phyloP scores from a whole-genome alignment of 2,113 vertebrate genomes.

The Erythrocebus patas region DNA sequence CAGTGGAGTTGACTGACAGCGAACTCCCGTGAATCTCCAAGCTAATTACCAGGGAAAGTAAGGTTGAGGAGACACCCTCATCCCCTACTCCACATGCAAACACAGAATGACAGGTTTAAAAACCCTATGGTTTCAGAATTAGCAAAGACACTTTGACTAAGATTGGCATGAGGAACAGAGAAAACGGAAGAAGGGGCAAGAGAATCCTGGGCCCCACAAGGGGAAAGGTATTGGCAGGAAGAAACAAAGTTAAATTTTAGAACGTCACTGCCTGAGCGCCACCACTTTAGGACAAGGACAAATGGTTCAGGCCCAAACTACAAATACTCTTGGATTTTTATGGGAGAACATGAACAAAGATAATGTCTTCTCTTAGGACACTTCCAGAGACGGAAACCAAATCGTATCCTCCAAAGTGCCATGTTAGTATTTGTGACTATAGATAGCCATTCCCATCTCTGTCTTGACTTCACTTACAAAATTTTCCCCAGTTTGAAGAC shows the following conservation, averaged over 20 bases:
- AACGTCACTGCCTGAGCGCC: no score
- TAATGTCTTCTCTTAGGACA: not conserved
- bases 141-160: not conserved
- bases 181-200: not conserved
- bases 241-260: not conserved
- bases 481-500: no score
- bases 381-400: not conserved
- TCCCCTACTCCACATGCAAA: not conserved
- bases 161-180: not conserved
- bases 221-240: not conserved
- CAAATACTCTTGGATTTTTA: not conserved
- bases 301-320: not conserved
- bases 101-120: not conserved
- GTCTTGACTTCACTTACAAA: not conserved
- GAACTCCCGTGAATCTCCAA: not conserved
- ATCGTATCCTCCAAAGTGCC: not conserved
- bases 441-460: fast-evolving
- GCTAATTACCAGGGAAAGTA: not conserved
- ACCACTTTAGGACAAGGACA: not conserved
- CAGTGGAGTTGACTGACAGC: not conserved
- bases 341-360: not conserved
- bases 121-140: not conserved
- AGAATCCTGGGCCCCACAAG: not conserved
- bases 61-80: no score
- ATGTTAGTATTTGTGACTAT: not conserved